A percentile compares a stretch with the other conserved stretches of the same genome.
phyloP scores from a whole-genome alignment of 2,113 vertebrate species.

The Orientallactaga bullata region DNA sequence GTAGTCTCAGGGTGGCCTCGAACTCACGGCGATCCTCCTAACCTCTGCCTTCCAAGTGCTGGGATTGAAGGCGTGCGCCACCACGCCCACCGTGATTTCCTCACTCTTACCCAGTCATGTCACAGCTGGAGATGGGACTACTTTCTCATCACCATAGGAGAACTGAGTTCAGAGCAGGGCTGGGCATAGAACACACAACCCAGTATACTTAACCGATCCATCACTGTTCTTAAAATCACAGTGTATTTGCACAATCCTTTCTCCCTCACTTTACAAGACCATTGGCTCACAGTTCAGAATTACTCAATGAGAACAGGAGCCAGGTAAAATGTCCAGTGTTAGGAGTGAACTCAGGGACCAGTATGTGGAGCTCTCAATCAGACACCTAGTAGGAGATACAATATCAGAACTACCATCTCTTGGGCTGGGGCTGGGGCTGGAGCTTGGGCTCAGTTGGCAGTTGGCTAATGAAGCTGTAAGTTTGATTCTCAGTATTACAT shows the following conservation, averaged over 20 bases:
- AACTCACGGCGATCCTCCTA: no score
- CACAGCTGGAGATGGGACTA: not conserved
- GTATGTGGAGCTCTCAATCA: not conserved
- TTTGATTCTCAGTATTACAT: not conserved
- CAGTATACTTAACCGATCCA: accelerated
- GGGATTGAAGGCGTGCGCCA: no score
- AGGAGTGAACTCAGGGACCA: not conserved
- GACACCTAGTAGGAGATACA: not conserved
- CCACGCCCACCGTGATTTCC: no score
- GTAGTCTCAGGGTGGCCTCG: no score
- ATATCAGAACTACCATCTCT: not conserved
- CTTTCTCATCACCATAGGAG: not conserved
- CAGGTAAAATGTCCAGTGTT: not conserved
- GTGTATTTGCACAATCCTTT: not conserved
- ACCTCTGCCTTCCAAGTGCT: no score
- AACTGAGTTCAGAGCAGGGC: not conserved
- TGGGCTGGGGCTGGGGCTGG: not conserved
- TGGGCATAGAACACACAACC: no score
- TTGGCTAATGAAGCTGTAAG: not conserved
- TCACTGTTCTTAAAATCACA: not conserved
- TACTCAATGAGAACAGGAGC: not conserved
- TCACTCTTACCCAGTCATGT: no score
- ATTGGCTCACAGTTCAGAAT: not conserved
- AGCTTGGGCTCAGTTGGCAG: not conserved
- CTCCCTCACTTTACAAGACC: not conserved